A percentile compares a stretch with the other conserved stretches of the same genome.
phyloP scores from a whole-genome alignment of 2,888 invertebrate species.

The Blastobasis lacticolella region DNA sequence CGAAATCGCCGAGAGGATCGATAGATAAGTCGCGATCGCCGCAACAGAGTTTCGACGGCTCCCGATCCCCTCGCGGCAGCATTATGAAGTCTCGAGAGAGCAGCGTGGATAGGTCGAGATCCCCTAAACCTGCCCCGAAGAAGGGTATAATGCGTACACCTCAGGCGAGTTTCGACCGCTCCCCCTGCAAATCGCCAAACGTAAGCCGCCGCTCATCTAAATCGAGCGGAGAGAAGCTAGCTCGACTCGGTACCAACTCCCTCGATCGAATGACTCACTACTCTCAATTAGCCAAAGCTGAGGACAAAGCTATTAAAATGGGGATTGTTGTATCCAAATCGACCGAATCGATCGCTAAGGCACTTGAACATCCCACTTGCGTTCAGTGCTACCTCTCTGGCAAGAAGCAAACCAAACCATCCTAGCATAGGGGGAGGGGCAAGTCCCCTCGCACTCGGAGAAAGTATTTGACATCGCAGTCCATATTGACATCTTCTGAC shows the following conservation, averaged over 20 bases:
- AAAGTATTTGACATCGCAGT: constrained; percentile 48
- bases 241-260: constrained; percentile 64
- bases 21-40: constrained; percentile 75
- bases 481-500: constrained; percentile 54
- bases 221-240: constrained; percentile 57
- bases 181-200: constrained; percentile 62
- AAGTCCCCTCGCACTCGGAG: constrained; percentile 73
- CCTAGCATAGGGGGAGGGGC: constrained; percentile 80
- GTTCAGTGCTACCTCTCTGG: constrained; percentile 82
- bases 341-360: constrained; percentile 68
- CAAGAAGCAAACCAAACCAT: constrained; percentile 72
- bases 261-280: constrained; percentile 65
- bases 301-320: constrained; percentile 68
- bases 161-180: constrained; percentile 65
- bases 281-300: constrained; percentile 65
- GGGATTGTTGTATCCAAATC: constrained; percentile 74
- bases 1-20: constrained; percentile 70
- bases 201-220: constrained; percentile 60
- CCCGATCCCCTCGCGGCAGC: constrained; percentile 62
- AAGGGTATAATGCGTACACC: constrained; percentile 70
- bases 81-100: constrained; percentile 67
- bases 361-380: constrained; percentile 81
- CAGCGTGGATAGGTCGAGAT: constrained; percentile 57
- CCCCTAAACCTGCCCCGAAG: constrained; percentile 65
- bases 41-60: constrained; percentile 71